Base-by-base conservation (phyloP, 2,888 invertebrate genomes). In the Athrips mouffetella region DNA sequence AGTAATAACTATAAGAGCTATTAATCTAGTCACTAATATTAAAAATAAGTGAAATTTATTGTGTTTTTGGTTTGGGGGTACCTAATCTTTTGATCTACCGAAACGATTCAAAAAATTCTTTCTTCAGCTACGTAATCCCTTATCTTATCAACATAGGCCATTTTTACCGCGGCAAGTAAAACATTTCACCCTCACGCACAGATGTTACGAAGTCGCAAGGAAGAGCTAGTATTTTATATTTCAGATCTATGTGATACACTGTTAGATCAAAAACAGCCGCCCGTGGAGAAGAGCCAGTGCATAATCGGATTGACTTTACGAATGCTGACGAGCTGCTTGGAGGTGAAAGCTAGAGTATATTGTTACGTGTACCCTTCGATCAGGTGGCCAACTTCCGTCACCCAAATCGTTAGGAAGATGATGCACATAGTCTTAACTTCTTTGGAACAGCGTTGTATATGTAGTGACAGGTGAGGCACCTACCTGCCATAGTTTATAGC, bases 331-430 rank as follows among this genome's bases (percentile, higher is more conserved):
- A 76, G 71, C 25, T 67, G 73, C 0, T 50, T 73, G 3, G 58
- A 57, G 1, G 8, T 21, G 0, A 52, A 59, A 2, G 7, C 27
- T 1, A 51, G 44, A 0, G 23, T 81, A 8, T 27, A 8, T 1
- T 84, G 84, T 58, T 60, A 63, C 35, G 82, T 81, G 1, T 84
- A 85, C 48, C 80, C 85, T 0, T 27, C 51, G 1, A 60, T 80
- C 15, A 63, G 51, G 37, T 85, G 87, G 87, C 84, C 86, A 0
- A 4, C 40, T 0, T 65, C 72, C 1, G 55, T 70, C 20, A 64
- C 61, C 46, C 8, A 51, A 0, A 53, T 86, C 0, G 70, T 72
- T 0, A 57, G 16, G 1, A 68, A 59, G 16, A 76, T 81, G 74
- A 41, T 86, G 4, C 66, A 76, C 23, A 51, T 65, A 0, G 66